Conservation (phyloP, 1,140 invertebrate species). For the Nixonia krombeini region DNA sequence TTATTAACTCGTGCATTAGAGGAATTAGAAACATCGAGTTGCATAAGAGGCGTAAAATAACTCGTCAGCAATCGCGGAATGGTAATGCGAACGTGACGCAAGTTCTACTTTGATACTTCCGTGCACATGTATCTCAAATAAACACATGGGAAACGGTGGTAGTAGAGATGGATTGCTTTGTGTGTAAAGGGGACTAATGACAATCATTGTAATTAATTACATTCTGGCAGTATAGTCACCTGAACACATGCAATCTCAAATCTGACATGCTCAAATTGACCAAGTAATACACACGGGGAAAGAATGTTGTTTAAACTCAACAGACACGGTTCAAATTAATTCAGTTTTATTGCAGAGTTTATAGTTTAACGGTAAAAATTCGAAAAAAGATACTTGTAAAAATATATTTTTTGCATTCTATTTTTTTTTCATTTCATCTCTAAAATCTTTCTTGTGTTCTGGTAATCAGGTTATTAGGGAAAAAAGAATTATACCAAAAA, state of each 20-base stretch:
- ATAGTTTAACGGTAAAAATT: neutral
- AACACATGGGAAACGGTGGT: conserved; percentile 5
- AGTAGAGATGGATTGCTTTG: conserved; percentile 1
- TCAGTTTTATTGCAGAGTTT: neutral
- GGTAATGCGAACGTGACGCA: conserved; percentile 15
- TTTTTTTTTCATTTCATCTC: neutral
- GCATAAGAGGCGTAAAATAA: too few species aligned
- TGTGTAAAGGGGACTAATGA: conserved; percentile 3
- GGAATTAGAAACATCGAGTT: too few species aligned
- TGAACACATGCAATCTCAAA: conserved; percentile 4
- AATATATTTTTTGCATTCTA: neutral
- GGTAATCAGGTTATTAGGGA: too few species aligned
- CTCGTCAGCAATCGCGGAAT: conserved; percentile 16
- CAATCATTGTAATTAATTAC: conserved; percentile 18
- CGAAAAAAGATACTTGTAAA: neutral
- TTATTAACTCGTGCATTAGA: too few species aligned
- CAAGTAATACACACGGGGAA: too few species aligned
- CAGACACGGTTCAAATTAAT: neutral
- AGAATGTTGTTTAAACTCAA: neutral
- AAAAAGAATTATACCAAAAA: too few species aligned
- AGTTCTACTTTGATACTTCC: conserved; percentile 16
- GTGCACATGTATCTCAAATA: conserved; percentile 9
- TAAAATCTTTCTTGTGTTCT: too few species aligned
- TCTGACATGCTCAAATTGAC: neutral
- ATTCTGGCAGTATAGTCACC: neutral